Evolutionary conservation across 2,888 invertebrate species (phyloP).

Genomic region (Aradus depressus): DNA sequence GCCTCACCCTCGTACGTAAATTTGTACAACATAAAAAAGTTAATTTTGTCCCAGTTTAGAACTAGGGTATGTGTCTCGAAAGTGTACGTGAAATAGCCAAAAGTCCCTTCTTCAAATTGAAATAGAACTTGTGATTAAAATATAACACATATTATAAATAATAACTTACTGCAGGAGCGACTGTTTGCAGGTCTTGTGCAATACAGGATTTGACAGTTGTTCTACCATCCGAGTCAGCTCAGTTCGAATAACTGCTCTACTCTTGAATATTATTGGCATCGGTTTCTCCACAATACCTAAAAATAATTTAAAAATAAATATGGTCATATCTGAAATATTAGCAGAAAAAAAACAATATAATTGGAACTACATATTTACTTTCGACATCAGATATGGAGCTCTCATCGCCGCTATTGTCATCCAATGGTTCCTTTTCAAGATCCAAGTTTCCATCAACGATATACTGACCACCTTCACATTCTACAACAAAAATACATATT

Average conservation of each 20-base stretch:
- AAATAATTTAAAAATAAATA: conserved; percentile 12
- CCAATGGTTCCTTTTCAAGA: conserved; percentile 29
- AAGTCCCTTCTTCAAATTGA: not conserved
- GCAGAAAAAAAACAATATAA: not conserved
- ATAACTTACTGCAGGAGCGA: conserved; percentile 51
- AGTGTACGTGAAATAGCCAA: no score
- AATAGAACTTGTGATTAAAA: not conserved
- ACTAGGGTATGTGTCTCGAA: no score
- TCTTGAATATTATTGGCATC: conserved; percentile 29
- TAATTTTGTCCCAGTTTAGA: conserved; percentile 61
- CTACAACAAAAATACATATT: conserved; percentile 2
- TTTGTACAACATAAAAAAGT: no score
- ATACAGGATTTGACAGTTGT: conserved; percentile 66
- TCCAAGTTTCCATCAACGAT: conserved; percentile 29
- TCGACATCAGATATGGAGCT: conserved; percentile 28
- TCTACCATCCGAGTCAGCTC: conserved; percentile 61
- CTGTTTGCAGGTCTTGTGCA: conserved; percentile 69
- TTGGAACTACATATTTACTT: conserved; percentile 28
- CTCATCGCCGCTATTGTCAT: conserved; percentile 32
- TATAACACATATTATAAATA: not conserved
- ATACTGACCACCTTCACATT: conserved; percentile 30
- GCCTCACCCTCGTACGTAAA: no score
- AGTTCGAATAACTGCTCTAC: conserved; percentile 38
- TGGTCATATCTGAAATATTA: no score
- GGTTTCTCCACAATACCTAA: conserved; percentile 30